Conservation (phyloP, 2,113 vertebrate genomes). For the Charadrius vociferus region DNA sequence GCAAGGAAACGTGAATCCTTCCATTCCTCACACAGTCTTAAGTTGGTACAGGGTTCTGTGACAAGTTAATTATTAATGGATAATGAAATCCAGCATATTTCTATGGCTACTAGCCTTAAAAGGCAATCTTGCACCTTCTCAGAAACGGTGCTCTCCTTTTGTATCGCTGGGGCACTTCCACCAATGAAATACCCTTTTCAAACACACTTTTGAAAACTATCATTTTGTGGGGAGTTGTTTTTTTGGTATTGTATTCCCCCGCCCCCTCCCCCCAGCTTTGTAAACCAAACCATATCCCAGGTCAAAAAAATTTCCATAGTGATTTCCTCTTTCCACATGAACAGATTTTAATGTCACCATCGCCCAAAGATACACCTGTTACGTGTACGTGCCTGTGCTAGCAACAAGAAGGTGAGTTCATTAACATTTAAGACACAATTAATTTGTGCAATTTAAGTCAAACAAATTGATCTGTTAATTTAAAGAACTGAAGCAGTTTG, state of each 20-base stretch:
- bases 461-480: constrained; percentile 70
- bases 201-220: not conserved
- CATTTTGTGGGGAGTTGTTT: not conserved
- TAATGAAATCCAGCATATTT: not conserved
- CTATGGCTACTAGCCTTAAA: not conserved
- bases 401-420: constrained; percentile 61
- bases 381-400: constrained; percentile 26
- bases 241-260: not conserved
- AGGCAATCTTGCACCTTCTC: constrained; percentile 5
- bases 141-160: not conserved
- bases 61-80: not conserved
- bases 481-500: constrained; percentile 77
- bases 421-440: constrained; percentile 66
- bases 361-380: constrained; percentile 54
- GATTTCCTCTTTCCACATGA: not conserved
- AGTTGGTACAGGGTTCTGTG: constrained; percentile 80
- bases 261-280: not conserved
- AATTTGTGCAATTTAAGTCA: constrained; percentile 67
- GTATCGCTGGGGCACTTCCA: not conserved
- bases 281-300: not conserved
- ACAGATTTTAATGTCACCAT: constrained; percentile 45
- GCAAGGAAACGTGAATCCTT: constrained; percentile 59
- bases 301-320: not conserved
- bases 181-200: not conserved
- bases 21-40: constrained; percentile 74